Percentiles rank a stretch among this genome's conserved stretches.
These are phyloP conservation scores for Pseudomyrmex pallidus DNA, from an alignment of 1,140 invertebrate genomes.

Conservation along the genomic window DNA sequence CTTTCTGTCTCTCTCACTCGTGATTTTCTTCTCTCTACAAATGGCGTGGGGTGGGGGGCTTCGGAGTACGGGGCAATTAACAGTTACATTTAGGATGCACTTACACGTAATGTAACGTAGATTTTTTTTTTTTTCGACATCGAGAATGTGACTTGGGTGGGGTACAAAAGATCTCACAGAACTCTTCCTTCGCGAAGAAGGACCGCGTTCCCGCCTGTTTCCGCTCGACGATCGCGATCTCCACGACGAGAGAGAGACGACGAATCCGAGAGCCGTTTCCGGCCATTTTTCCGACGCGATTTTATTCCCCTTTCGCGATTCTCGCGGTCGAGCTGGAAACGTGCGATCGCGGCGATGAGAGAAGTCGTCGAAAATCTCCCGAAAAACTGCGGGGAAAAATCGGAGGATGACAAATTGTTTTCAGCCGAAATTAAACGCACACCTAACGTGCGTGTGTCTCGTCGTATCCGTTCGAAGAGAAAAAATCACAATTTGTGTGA, in stretches of 20 bases:
- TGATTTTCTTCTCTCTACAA: slow-evolving; percentile 66
- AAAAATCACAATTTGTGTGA: background rate
- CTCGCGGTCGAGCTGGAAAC: slow-evolving; percentile 18
- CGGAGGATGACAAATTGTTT: slow-evolving; percentile 11
- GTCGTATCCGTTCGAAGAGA: too few species aligned
- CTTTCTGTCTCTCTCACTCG: slow-evolving; percentile 25
- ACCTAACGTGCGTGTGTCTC: too few species aligned
- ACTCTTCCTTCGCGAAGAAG: slow-evolving; percentile 31
- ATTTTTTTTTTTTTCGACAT: slow-evolving; percentile 73
- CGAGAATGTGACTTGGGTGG: slow-evolving; percentile 78
- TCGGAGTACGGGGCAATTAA: slow-evolving; percentile 72
- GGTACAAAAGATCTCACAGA: slow-evolving; percentile 76
- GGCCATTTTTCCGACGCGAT: background rate
- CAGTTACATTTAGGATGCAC: slow-evolving; percentile 74
- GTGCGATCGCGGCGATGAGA: slow-evolving; percentile 19
- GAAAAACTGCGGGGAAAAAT: slow-evolving; percentile 18
- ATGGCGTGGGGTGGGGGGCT: slow-evolving; percentile 71
- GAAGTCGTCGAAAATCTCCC: background rate
- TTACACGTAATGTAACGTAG: slow-evolving; percentile 72
- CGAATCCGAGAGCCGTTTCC: background rate
- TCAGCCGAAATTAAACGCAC: background rate
- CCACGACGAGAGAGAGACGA: slow-evolving; percentile 10
- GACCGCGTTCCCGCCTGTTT: slow-evolving; percentile 39
- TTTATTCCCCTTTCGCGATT: background rate
- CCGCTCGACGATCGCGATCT: slow-evolving; percentile 6